Evolutionary conservation across 1,140 invertebrate genomes (phyloP).

Genomic region (Marisa cornuarietis): DNA sequence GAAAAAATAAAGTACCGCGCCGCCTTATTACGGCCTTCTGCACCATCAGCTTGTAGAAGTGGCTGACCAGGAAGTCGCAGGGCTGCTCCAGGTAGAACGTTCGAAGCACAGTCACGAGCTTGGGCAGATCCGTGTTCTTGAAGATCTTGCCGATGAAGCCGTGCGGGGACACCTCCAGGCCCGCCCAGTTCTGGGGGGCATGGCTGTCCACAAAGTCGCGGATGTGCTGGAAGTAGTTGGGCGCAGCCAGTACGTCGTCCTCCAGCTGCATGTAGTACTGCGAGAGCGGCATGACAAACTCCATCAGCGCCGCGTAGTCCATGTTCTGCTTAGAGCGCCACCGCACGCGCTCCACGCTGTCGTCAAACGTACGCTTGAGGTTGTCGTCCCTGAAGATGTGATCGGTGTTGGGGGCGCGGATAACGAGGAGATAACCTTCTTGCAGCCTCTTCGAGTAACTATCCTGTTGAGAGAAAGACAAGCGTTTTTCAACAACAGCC

Average conservation of each 20-base stretch:
- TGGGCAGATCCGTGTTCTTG: constrained; percentile 48
- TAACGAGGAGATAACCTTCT: constrained; percentile 55
- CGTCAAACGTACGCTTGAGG: constrained; percentile 58
- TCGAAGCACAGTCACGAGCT: constrained; percentile 50
- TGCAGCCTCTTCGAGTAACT: constrained; percentile 16
- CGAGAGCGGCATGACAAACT: constrained; percentile 51
- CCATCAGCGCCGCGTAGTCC: constrained; percentile 61
- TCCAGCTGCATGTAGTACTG: constrained; percentile 60
- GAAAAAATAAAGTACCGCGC: constrained; percentile 13
- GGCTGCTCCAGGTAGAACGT: constrained; percentile 59
- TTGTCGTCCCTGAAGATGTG: constrained; percentile 53
- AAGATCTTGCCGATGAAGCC: constrained; percentile 65
- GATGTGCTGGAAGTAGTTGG: constrained; percentile 54
- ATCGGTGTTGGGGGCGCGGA: constrained; percentile 47
- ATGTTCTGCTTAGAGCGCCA: constrained; percentile 66
- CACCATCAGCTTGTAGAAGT: constrained; percentile 59
- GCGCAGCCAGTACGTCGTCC: constrained; percentile 61
- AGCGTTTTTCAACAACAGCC: background rate
- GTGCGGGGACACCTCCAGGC: constrained; percentile 60
- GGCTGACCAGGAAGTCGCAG: constrained; percentile 57
- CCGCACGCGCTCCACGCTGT: constrained; percentile 49
- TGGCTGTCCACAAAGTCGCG: constrained; percentile 46
- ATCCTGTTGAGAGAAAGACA: background rate
- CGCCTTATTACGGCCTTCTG: constrained; percentile 16
- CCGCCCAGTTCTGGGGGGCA: constrained; percentile 46